Base-by-base conservation (phyloP, 1,140 invertebrate genomes). In the Heliconius himera region DNA sequence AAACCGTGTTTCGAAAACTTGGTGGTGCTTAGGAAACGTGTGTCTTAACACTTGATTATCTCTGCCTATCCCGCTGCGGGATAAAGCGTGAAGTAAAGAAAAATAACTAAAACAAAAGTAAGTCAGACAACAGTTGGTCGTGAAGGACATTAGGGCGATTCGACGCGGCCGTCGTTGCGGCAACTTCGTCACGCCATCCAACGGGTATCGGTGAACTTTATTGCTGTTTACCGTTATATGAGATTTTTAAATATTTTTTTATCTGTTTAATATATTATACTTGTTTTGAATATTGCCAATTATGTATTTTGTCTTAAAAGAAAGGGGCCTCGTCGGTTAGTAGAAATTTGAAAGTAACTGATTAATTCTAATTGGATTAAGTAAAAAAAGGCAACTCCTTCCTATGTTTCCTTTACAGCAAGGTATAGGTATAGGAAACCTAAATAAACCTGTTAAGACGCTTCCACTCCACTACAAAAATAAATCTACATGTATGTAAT, bases 101-200 rank as follows among this genome's bases (percentile, higher is more conserved):
- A 22, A 56, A 56, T 22, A 66, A 66, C 8, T 29, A 16, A 66
- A 8, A 66, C 26, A 56, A 80, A 82, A 84, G 79, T 80, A 81
- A 74, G 73, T 74, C 83, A 54, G 56, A 49, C 56, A 70, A 76
- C 81, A 81, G 84, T 81, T 76, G 73, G 71, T 75, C 79, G 74
- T 77, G 74, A 22, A 70, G 78, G 54, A 79, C 75, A 80, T 80
- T 80, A 76, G 78, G 71, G 20, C 74, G 80, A 85, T 83, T 83
- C 73, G 82, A n/a, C 60, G 60, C 81, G 79, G 77, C 54, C 77
- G 26, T 76, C 77, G 73, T 54, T 51, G 76, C 79, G 82, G 82
- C 76, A 60, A 46, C 41, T 74, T 73, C 46, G 78, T 73, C 78
- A 81, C 79, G 76, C 76, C 33, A 66, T 41, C 70, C 70, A 41